A percentile compares a stretch with the other conserved stretches of the same genome.
Evolutionary conservation across 2,888 invertebrate species (phyloP).

Genomic region (Melieria crassipennis): DNA sequence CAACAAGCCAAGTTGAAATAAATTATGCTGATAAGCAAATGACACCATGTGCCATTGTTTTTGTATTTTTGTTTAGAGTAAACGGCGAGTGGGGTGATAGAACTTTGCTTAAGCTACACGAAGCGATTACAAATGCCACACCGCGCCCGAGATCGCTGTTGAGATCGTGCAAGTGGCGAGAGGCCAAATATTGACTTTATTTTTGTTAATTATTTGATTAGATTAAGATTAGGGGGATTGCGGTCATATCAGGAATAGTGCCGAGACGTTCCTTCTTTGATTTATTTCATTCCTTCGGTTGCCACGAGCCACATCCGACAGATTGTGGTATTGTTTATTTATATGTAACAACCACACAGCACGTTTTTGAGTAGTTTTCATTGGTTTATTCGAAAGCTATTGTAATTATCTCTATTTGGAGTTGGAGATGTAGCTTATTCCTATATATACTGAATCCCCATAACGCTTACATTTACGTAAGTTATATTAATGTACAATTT

Average conservation of each 20-base stretch:
- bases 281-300: conserved; percentile 37
- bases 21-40: not conserved
- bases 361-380: too few relatives aligned
- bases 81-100: not conserved
- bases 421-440: too few relatives aligned
- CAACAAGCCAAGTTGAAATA: not conserved
- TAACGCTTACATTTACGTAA: too few relatives aligned
- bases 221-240: not conserved
- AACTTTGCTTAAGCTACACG: not conserved
- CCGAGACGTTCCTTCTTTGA: conserved; percentile 40
- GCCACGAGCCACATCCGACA: not conserved
- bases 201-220: not conserved
- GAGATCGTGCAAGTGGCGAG: not conserved
- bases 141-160: too few relatives aligned
- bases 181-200: not conserved
- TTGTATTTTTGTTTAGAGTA: not conserved
- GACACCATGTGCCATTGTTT: not conserved
- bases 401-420: too few relatives aligned
- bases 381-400: too few relatives aligned
- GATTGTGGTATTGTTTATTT: not conserved
- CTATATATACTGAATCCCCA: too few relatives aligned
- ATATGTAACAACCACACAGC: too few relatives aligned
- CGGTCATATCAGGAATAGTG: conserved; percentile 30
- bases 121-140: not conserved
- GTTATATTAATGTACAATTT: too few relatives aligned